Evolutionary conservation across 2,888 invertebrate species (phyloP), one percentile per base, ranked within the genome.

Genomic region (Tetramorium bicarinatum): DNA sequence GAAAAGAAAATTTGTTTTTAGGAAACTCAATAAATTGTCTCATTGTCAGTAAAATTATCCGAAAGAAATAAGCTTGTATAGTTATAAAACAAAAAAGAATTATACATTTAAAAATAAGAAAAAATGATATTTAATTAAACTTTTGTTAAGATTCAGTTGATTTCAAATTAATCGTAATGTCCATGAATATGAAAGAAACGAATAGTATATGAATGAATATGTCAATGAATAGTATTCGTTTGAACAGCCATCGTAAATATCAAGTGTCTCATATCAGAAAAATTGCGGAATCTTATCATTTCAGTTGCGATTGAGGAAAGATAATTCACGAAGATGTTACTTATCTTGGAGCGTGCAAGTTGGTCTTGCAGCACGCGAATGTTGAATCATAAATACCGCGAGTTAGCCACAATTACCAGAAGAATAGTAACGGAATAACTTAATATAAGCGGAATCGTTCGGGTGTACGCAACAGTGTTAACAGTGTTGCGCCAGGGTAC

Each of bases 361-460:
- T 81, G 47, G 56, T 87, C 83, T 87, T 84, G 83, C 25, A 59
- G 38, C 72, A 71, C 59, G 71, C 56, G 47, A 72, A 49, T 38
- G 47, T 18, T 72, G 59, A 80, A 80, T 80, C 38, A 13, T 72
- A 72, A 80, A 72, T 49, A 61, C 34, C 38, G 34, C 76, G 41
- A 72, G 47, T 80, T 80, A 79, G 56, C 47, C 18, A 72, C 72
- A 80, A 80, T 80, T 72, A 59, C 13, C 21, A 61, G 59, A 49
- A 61, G 79, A 80, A 80, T 61, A 80, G 59, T 80, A 80, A 80
- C 72, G 79, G 79, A 80, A 72, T 80, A 80, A 71, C 47, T 80
- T 71, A 80, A 79, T 80, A 80, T 80, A 80, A 80, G 47, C 79
- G 59, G 79, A 59, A 71, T 79, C 49, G 47, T 21, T 49, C 49